phyloP scores from a whole-genome alignment of 2,888 invertebrate species.

The Leptarthrus brevirostris region DNA sequence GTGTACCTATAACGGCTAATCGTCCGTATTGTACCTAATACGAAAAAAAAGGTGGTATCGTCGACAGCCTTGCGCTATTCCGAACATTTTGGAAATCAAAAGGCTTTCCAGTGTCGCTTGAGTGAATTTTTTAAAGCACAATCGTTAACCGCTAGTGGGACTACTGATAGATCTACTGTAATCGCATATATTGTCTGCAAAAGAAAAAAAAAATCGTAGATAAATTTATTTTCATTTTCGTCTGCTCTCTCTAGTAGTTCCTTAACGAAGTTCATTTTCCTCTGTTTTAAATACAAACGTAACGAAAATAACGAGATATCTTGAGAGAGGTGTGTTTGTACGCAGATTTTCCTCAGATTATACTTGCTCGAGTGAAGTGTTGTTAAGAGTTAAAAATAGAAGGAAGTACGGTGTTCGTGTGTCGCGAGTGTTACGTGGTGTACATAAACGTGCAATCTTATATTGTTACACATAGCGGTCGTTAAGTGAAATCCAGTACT shows the following conservation, averaged over 20 bases:
- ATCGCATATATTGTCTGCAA: too few relatives aligned
- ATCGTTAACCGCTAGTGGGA: too few relatives aligned
- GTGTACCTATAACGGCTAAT: too few relatives aligned
- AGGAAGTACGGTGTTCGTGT: constrained; percentile 51
- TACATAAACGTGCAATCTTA: constrained; percentile 35
- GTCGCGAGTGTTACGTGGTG: constrained; percentile 52
- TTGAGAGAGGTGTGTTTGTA: constrained; percentile 4
- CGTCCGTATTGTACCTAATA: too few relatives aligned
- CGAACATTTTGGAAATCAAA: too few relatives aligned
- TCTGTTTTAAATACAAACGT: constrained; percentile 13
- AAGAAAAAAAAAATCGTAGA: constrained; percentile 6
- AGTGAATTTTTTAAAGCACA: too few relatives aligned
- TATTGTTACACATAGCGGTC: background rate
- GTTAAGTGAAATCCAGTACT: too few relatives aligned
- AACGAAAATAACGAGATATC: constrained; percentile 27
- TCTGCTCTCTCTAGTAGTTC: constrained; percentile 13
- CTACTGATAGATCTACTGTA: too few relatives aligned
- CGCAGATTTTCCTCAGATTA: constrained; percentile 43
- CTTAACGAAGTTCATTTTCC: constrained; percentile 44
- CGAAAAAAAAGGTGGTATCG: too few relatives aligned
- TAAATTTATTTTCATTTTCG: constrained; percentile 39
- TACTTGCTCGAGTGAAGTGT: constrained; percentile 32
- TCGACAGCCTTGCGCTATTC: too few relatives aligned
- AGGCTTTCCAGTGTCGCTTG: too few relatives aligned
- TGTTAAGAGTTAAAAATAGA: constrained; percentile 52